These are phyloP conservation scores for Muschampia plurimacula DNA, from an alignment of 2,888 invertebrate species.

Conservation along the genomic window DNA sequence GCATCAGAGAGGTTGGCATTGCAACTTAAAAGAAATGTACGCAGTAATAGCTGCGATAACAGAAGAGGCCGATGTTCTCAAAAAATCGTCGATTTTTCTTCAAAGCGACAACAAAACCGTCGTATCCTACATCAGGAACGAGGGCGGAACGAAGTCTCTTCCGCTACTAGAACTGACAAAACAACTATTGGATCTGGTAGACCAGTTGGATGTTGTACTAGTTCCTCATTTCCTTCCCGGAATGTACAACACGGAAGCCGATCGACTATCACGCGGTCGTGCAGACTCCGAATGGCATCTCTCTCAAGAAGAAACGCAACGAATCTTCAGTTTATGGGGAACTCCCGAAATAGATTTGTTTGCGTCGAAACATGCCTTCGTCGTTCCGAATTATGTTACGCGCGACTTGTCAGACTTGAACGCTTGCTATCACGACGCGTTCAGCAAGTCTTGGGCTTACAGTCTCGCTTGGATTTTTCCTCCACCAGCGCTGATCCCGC, in stretches of 20 bases:
- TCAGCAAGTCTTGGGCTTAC: slow-evolving; percentile 39
- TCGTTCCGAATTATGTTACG: slow-evolving; percentile 45
- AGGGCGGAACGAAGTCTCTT: slow-evolving; percentile 47
- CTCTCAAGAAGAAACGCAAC: slow-evolving; percentile 26
- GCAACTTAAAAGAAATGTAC: slow-evolving; percentile 45
- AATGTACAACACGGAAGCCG: slow-evolving; percentile 45
- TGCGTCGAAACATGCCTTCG: slow-evolving; percentile 43
- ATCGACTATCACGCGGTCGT: slow-evolving; percentile 42
- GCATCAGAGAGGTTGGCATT: slow-evolving; percentile 39
- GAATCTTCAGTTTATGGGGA: slow-evolving; percentile 45
- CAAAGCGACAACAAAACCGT: slow-evolving; percentile 50
- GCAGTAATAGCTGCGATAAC: slow-evolving; percentile 42
- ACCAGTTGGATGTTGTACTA: slow-evolving; percentile 37
- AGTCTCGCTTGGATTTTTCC: slow-evolving; percentile 43
- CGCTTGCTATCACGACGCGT: slow-evolving; percentile 46
- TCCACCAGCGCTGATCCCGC: slow-evolving; percentile 39
- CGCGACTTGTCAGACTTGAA: slow-evolving; percentile 43
- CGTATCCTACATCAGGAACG: slow-evolving; percentile 46
- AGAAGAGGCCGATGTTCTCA: slow-evolving; percentile 1
- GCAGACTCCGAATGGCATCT: slow-evolving; percentile 46
- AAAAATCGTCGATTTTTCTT: slow-evolving; percentile 36
- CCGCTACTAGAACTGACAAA: slow-evolving; percentile 41
- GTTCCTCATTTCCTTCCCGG: slow-evolving; percentile 46
- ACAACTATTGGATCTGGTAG: background rate
- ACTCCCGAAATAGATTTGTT: slow-evolving; percentile 47